Conservation (phyloP, 2,797 vertebrate genomes). For the Typhlichthys subterraneus region DNA sequence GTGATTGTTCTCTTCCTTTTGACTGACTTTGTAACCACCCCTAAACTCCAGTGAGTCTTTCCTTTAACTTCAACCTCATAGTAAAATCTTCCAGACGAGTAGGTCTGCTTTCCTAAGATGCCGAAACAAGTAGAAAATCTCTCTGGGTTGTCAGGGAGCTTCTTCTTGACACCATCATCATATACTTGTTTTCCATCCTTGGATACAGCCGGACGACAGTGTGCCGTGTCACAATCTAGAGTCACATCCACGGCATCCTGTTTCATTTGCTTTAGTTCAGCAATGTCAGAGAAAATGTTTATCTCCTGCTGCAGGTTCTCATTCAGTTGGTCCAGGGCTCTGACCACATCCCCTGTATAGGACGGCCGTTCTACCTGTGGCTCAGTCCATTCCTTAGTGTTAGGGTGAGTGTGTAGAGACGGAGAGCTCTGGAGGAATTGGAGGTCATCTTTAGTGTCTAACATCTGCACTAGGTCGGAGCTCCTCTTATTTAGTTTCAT, state of each 20-base stretch:
- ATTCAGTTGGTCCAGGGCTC: too few relatives aligned
- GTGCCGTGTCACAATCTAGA: conserved; percentile 34
- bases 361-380: conserved; percentile 3
- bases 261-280: conserved; percentile 1
- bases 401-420: neutral
- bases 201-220: conserved; percentile 22
- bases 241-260: conserved; percentile 34
- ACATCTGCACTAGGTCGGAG: conserved; percentile 22
- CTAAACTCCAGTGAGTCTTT: too few relatives aligned
- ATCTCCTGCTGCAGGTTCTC: too few relatives aligned
- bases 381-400: conserved; percentile 21
- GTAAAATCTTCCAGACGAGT: conserved; percentile 28
- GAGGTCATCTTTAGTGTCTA: conserved; percentile 1
- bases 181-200: conserved; percentile 22
- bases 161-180: neutral
- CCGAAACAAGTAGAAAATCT: conserved; percentile 11
- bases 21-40: neutral
- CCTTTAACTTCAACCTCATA: too few relatives aligned
- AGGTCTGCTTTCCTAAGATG: conserved; percentile 29
- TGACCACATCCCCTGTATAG: conserved; percentile 9
- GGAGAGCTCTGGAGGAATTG: too few relatives aligned
- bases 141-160: conserved; percentile 20
- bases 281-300: too few relatives aligned
- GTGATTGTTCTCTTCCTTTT: conserved; percentile 20
- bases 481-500: neutral